Evolutionary conservation across 2,113 vertebrate species (phyloP), one percentile per base, ranked within the genome.

Genomic region (Syngnathoides biaculeatus): DNA sequence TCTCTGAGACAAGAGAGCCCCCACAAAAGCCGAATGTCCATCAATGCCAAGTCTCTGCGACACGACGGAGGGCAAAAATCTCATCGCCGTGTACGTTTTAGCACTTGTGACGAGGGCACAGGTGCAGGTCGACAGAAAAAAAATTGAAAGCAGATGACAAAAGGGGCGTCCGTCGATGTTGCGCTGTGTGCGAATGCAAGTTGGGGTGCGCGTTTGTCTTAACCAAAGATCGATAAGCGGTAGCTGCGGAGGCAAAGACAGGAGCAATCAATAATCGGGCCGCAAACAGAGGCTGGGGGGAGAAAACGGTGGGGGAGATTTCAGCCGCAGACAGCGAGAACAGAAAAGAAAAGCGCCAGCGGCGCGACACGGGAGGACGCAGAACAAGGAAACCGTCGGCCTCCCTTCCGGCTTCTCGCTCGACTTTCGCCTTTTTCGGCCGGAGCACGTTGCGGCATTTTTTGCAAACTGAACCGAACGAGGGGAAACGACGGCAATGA

Each of bases 171-270:
- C 58, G 38, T 67, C 42, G 52, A 43, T 67, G 42, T 42, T 14
- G 53, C 60, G 40, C 40, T 58, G 65, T 76, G 68, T 72, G 69
- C 67, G 79, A 50, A 60, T 45, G 38, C 58, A 60, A 40, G 77
- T 74, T 73, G 71, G 75, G 80, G 81, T 71, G 78, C 70, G 68
- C 61, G 71, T 65, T 65, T 57, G 69, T 84, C 72, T 87, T 71
- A 83, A 81, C 78, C 79, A 60, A 85, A 80, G 89, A 92, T 93
- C 91, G 91, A 93, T 93, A 92, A 75, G 84, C 87, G 87, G 79
- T 79, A 89, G 88, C 88, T 87, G 88, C 84, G 90, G 87, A 91
- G 85, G 87, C 84, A 91, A 90, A 92, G 90, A 90, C 91, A 90
- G 84, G 81, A 87, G 85, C 87, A 79, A 93, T 92, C 92, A 90